A percentile compares a stretch with the other conserved stretches of the same genome.
Conservation (phyloP, 1,140 invertebrate species). For the Caenorhabditis remanei region DNA sequence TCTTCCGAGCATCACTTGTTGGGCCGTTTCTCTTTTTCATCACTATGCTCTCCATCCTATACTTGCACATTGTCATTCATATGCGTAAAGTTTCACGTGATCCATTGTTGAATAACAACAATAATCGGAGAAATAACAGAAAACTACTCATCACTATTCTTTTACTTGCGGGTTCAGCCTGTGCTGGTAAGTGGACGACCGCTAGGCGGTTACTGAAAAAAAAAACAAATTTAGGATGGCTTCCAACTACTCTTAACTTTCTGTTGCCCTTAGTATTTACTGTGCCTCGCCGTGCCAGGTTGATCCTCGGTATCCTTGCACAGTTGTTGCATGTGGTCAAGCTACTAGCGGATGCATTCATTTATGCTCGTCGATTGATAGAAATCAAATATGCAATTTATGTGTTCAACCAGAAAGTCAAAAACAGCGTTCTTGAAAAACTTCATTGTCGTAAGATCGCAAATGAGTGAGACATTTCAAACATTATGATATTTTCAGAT, state of each 20-base stretch:
- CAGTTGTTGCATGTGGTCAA: constrained; percentile 69
- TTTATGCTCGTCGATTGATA: constrained; percentile 70
- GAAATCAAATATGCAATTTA: constrained; percentile 72
- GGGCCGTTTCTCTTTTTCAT: constrained; percentile 71
- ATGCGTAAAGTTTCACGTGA: constrained; percentile 68
- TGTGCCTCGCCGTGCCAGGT: not conserved
- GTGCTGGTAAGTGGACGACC: constrained; percentile 61
- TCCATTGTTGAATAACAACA: constrained; percentile 68
- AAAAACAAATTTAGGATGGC: constrained; percentile 67
- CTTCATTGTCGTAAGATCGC: not conserved
- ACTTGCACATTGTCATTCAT: constrained; percentile 71
- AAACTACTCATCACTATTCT: constrained; percentile 71
- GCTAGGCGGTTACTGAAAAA: not conserved
- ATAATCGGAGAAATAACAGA: constrained; percentile 65
- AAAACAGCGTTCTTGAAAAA: not conserved
- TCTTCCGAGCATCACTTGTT: constrained; percentile 67
- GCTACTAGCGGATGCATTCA: constrained; percentile 70
- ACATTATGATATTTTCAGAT: not conserved
- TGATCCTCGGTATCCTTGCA: constrained; percentile 44
- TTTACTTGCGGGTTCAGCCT: constrained; percentile 70
- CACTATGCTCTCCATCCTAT: constrained; percentile 70
- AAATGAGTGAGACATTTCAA: not conserved
- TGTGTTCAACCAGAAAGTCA: constrained; percentile 62
- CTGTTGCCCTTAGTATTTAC: constrained; percentile 60
- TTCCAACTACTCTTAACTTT: constrained; percentile 69